Evolutionary conservation across 2,113 vertebrate species (phyloP).

Genomic region (Nesogale talazaci): DNA sequence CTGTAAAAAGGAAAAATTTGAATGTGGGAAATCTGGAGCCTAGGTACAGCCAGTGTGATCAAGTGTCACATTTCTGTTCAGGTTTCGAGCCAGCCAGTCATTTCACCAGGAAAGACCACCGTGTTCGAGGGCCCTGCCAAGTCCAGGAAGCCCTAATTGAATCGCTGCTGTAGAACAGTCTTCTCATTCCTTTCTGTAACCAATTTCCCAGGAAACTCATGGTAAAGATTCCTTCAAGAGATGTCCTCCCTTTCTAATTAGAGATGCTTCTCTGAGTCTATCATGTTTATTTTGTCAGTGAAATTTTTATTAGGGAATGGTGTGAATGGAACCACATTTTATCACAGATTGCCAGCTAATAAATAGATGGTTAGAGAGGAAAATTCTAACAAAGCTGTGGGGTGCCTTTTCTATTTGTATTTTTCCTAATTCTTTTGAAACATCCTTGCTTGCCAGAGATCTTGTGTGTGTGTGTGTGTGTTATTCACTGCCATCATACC

Average conservation of each 20-base stretch:
- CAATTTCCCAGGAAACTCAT: neutral
- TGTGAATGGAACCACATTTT: conserved; percentile 7
- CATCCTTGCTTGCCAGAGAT: conserved; percentile 11
- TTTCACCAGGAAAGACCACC: neutral
- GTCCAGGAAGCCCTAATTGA: neutral
- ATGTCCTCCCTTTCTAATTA: neutral
- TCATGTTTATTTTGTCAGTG: conserved; percentile 29
- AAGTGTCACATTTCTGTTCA: neutral
- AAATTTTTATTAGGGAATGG: conserved; percentile 13
- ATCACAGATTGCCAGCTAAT: conserved; percentile 24
- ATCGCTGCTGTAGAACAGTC: fast-evolving
- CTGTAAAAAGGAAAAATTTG: neutral
- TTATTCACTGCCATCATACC: neutral
- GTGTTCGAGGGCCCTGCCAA: too few species aligned
- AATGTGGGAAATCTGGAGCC: neutral
- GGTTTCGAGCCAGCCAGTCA: neutral
- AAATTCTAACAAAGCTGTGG: neutral
- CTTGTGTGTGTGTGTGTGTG: neutral
- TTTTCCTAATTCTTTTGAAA: conserved; percentile 40
- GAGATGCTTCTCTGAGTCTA: conserved; percentile 5
- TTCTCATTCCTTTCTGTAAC: neutral
- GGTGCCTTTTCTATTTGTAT: neutral
- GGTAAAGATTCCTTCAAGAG: neutral
- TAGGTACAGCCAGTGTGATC: neutral
- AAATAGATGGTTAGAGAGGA: neutral